Percentiles rank a stretch among this genome's conserved stretches.
phyloP scores from a whole-genome alignment of 2,888 invertebrate species.

The Cactoblastis cactorum region DNA sequence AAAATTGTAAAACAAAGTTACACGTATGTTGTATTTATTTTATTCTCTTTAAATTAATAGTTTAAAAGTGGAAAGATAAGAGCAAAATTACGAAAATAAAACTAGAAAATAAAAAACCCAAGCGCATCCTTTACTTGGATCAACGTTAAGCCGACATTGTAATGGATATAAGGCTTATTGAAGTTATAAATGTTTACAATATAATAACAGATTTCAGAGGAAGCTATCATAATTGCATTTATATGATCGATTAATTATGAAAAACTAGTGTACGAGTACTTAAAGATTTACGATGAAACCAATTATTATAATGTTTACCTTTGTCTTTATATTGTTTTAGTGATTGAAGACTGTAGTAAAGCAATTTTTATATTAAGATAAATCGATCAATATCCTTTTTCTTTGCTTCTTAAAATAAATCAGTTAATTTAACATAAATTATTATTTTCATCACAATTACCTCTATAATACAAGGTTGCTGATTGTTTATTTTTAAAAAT shows the following conservation, averaged over 20 bases:
- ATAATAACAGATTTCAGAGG: conserved; percentile 17
- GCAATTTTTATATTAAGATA: neutral
- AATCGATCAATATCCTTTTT: neutral
- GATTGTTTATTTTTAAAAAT: no score
- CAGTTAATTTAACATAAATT: neutral
- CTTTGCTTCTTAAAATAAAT: neutral
- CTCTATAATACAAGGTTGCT: no score
- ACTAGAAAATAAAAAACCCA: neutral
- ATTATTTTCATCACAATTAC: no score
- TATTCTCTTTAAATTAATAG: no score
- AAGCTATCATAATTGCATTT: conserved; percentile 17
- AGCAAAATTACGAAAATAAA: no score
- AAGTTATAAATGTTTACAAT: conserved; percentile 18
- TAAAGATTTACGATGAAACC: conserved; percentile 16
- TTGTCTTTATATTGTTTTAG: conserved; percentile 12
- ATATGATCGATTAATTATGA: conserved; percentile 21
- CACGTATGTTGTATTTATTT: no score
- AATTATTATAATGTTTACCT: conserved; percentile 17
- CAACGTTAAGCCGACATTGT: neutral
- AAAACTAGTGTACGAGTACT: conserved; percentile 18
- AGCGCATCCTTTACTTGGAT: neutral
- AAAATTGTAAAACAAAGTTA: no score
- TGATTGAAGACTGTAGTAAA: neutral
- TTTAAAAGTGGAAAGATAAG: no score
- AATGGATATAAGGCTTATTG: conserved; percentile 10